Evolutionary conservation across 2,888 invertebrate species (phyloP).

Genomic region (Notodonta ziczac): DNA sequence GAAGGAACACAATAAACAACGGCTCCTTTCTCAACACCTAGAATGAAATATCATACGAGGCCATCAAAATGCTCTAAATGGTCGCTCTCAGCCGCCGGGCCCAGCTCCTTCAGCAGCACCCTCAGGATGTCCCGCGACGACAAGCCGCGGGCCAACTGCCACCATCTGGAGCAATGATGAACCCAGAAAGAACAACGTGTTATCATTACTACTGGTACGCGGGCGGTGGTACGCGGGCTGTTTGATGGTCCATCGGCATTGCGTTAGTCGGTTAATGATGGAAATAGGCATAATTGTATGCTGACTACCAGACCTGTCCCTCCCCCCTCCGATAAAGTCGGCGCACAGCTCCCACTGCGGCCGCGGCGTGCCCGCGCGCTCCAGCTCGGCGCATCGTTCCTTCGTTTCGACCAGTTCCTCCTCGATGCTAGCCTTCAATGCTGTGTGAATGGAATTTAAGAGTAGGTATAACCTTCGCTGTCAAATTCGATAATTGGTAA

Average conservation of each 20-base stretch:
- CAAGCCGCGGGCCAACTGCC: slow-evolving; percentile 69
- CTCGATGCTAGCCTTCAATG: slow-evolving; percentile 58
- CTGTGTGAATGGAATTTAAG: slow-evolving; percentile 34
- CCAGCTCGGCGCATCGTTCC: slow-evolving; percentile 73
- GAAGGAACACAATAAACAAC: too few relatives aligned
- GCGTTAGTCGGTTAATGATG: too few relatives aligned
- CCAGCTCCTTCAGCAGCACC: slow-evolving; percentile 75
- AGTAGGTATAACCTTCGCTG: too few relatives aligned
- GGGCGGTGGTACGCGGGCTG: too few relatives aligned
- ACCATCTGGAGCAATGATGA: slow-evolving; percentile 58
- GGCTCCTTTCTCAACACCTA: neutral
- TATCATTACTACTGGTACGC: too few relatives aligned
- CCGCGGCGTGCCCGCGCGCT: slow-evolving; percentile 77
- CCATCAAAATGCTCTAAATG: slow-evolving; percentile 79
- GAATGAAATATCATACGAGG: slow-evolving; percentile 51
- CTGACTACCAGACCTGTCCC: slow-evolving; percentile 55
- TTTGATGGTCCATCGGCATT: too few relatives aligned
- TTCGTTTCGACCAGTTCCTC: slow-evolving; percentile 71
- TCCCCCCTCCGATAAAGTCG: slow-evolving; percentile 79
- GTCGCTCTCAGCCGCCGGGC: slow-evolving; percentile 75
- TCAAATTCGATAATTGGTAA: too few relatives aligned
- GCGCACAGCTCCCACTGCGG: slow-evolving; percentile 80
- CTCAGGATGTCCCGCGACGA: slow-evolving; percentile 71
- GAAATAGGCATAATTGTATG: neutral
- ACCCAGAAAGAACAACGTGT: neutral